Base-by-base conservation (phyloP, 2,797 vertebrate genomes). In the Myotis planiceps region DNA sequence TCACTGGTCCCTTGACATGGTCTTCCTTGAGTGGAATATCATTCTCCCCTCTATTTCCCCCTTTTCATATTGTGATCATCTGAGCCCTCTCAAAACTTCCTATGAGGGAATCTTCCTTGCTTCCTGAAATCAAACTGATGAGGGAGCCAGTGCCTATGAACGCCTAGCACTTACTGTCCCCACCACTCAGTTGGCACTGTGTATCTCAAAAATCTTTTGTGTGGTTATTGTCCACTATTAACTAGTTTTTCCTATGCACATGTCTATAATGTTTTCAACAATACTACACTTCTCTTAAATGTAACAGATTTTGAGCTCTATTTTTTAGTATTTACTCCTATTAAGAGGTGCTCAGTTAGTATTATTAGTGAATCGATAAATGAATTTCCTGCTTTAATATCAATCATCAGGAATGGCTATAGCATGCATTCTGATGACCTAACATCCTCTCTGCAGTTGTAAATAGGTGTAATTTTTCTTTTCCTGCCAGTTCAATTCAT, bases 261-360 rank as follows among this genome's bases (percentile, higher is more conserved):
- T 55, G n/a, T 90, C 45, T 72, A 82, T 51, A 87, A 58, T 82
- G 60, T 90, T 60, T 94, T 96, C 75, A 81, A 68, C 27, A 25
- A 32, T 1, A 34, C 49, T 37, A 13, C 0, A 66, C 3, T 21
- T 90, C 13, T 66, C 14, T 42, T 71, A 71, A 92, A 75, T 25
- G 45, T 51, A 92, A 66, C n/a, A 4, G 66, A 85, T 25, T 86
- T 55, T 3, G 6, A 80, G 29, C 19, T 96, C n/a, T 58, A 8
- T 47, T 81, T 90, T 74, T 86, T n/a, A 27, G 15, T 66, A 71
- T 66, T 87, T 9, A 79, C 55, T 16, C 4, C 1, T 37, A 53
- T 79, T 78, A 14, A 92, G 9, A 69, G 12, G 37, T 49, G 5
- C 32, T 95, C 45, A 88, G 21, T 37, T 65, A 68, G 4, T 84